Percentiles rank a stretch among this genome's conserved stretches.
Conservation (phyloP, 1,140 invertebrate species). For the Drosophila varians region DNA sequence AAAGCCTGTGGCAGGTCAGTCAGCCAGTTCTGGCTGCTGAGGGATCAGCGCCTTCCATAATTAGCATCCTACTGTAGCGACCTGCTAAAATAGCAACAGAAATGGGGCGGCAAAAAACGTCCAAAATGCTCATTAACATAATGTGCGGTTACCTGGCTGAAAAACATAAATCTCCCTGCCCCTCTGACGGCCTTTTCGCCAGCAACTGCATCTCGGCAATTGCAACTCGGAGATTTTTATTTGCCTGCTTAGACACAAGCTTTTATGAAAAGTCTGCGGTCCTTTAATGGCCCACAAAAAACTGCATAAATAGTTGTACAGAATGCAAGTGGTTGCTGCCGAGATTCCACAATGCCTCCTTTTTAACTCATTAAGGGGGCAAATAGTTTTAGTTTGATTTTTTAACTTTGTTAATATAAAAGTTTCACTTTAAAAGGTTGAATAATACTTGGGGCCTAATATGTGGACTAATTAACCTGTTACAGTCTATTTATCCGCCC, state of each 20-base stretch:
- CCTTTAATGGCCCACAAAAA: constrained; percentile 49
- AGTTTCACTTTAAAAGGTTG: too few relatives aligned
- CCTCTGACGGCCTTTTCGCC: not conserved
- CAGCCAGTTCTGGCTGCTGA: constrained; percentile 2
- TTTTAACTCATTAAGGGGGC: not conserved
- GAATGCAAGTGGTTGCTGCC: not conserved
- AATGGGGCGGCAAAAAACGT: constrained; percentile 31
- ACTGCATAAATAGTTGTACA: constrained; percentile 18
- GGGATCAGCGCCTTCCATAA: constrained; percentile 42
- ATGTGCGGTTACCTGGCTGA: constrained; percentile 62
- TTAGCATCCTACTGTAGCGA: constrained; percentile 37
- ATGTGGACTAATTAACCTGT: not conserved
- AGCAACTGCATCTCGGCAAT: constrained; percentile 19
- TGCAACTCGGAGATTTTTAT: constrained; percentile 32
- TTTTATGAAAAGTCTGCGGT: constrained; percentile 48
- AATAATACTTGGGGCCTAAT: not conserved
- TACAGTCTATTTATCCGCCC: not conserved
- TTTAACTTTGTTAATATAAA: not conserved
- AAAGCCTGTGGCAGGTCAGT: constrained; percentile 35
- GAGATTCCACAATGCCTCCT: not conserved
- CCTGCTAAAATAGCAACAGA: constrained; percentile 25
- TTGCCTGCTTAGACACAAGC: constrained; percentile 29
- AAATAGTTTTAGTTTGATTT: not conserved
- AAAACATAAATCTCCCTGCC: constrained; percentile 15
- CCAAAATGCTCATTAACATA: constrained; percentile 76